Conservation (phyloP, 2,888 invertebrate genomes). For the Mesochorus sp. region DNA sequence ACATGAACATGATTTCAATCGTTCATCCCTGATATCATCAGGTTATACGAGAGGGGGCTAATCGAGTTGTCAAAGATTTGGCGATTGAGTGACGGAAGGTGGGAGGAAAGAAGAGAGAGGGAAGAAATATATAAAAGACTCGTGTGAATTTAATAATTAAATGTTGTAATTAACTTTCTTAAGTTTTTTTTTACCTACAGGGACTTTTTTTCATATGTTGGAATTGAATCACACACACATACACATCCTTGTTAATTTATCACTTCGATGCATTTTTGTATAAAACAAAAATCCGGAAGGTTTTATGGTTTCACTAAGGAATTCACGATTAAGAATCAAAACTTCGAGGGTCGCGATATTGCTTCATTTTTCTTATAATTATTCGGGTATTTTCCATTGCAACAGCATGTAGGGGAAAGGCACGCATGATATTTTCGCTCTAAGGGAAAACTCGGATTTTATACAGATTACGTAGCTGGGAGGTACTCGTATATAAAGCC, state of each 20-base stretch:
- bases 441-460: too few species aligned
- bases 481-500: too few species aligned
- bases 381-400: neutral
- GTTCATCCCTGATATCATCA: slow-evolving; percentile 6
- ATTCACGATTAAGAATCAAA: slow-evolving; percentile 26
- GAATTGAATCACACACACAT: neutral
- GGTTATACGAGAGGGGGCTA: slow-evolving; percentile 12
- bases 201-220: neutral
- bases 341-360: neutral
- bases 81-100: slow-evolving; percentile 7
- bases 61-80: slow-evolving; percentile 15
- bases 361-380: slow-evolving; percentile 5
- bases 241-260: slow-evolving; percentile 1
- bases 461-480: too few species aligned
- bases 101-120: too few species aligned
- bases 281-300: slow-evolving; percentile 33
- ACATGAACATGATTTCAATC: slow-evolving; percentile 22
- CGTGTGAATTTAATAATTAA: slow-evolving; percentile 20
- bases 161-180: too few species aligned
- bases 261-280: neutral
- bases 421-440: too few species aligned
- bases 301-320: neutral
- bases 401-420: neutral
- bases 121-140: slow-evolving; percentile 16
- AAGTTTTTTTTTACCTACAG: too few species aligned